A percentile compares a stretch with the other conserved stretches of the same genome.
Evolutionary conservation across 1,140 invertebrate genomes (phyloP).

Genomic region (Megathymus violae): DNA sequence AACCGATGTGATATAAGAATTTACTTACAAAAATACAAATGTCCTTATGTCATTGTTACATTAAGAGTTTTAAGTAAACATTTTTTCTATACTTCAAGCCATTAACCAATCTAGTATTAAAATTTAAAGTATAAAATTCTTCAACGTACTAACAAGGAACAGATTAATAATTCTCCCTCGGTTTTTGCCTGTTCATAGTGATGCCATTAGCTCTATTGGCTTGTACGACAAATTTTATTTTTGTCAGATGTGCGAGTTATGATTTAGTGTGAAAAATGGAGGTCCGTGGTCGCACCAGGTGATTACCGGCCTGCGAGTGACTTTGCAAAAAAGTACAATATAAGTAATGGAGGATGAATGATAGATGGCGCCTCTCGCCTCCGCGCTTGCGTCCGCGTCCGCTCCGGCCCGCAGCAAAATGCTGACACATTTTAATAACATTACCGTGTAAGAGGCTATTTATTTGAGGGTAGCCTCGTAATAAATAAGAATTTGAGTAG

Average conservation of each 20-base stretch:
- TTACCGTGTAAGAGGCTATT: slow-evolving; percentile 79
- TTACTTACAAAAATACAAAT: too few relatives aligned
- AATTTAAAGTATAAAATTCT: slow-evolving; percentile 12
- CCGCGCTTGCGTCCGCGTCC: slow-evolving; percentile 50
- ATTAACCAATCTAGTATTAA: not conserved
- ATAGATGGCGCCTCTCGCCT: slow-evolving; percentile 74
- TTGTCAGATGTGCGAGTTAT: slow-evolving; percentile 81
- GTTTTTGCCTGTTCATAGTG: slow-evolving; percentile 72
- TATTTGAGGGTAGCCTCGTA: slow-evolving; percentile 74
- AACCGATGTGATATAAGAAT: too few relatives aligned
- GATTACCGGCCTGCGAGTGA: slow-evolving; percentile 82
- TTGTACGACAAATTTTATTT: slow-evolving; percentile 83
- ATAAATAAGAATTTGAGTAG: slow-evolving; percentile 79
- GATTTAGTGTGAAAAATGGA: slow-evolving; percentile 83
- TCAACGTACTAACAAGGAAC: slow-evolving; percentile 29
- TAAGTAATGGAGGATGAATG: slow-evolving; percentile 83
- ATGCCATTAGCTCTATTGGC: slow-evolving; percentile 79
- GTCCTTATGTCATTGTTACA: too few relatives aligned
- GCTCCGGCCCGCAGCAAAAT: slow-evolving; percentile 64
- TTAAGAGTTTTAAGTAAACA: too few relatives aligned
- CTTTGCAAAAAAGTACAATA: slow-evolving; percentile 83
- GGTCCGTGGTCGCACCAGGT: slow-evolving; percentile 79
- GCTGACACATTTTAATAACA: slow-evolving; percentile 83
- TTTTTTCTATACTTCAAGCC: not conserved
- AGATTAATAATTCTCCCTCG: slow-evolving; percentile 44